Base-by-base conservation (phyloP, 2,113 vertebrate species). In the Serinus canaria region DNA sequence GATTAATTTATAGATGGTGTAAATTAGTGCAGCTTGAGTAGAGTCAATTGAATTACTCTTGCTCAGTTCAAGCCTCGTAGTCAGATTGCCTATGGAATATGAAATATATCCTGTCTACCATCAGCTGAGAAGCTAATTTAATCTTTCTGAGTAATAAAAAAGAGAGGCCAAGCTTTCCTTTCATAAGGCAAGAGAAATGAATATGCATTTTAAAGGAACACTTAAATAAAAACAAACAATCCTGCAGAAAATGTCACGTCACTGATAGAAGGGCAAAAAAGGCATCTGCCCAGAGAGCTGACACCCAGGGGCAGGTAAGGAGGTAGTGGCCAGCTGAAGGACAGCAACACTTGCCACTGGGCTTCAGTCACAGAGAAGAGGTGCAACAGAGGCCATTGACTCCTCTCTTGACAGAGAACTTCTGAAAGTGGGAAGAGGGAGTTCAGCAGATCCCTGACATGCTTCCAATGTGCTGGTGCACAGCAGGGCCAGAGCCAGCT, bases 11-110 rank as follows among this genome's bases (percentile, higher is more conserved):
- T 44, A 90, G 85, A 90, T 95, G 64, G 49, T 93, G 82, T 83
- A 95, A 96, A 91, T 95, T 84, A 91, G 89, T 94, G 92, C 91
- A 89, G 90, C 90, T 90, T 83, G 90, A 89, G 52, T 83, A 81
- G 91, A 94, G 73, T 89, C 60, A 75, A 53, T 76, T 88, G 83
- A 93, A 95, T 92, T 90, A 81, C 52, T 89, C 68, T 77, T 90
- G 47, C 52, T 89, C 56, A 43, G 35, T 72, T 80, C 79, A 78
- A 72, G 83, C 72, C 83, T 60, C 60, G 37, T 72, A 86, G 88
- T 60, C 52, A 75, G 60, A 90, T 75, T 87, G 83, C 76, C 66
- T 89, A 72, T 87, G 64, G 44, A 93, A 86, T 75, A 88, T 75
- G 95, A 94, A 81, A 52, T 81, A 41, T 35, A 59, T 81, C 68